Evolutionary conservation across 2,113 vertebrate genomes (phyloP).

Genomic region (Entomyzon cyanotis): DNA sequence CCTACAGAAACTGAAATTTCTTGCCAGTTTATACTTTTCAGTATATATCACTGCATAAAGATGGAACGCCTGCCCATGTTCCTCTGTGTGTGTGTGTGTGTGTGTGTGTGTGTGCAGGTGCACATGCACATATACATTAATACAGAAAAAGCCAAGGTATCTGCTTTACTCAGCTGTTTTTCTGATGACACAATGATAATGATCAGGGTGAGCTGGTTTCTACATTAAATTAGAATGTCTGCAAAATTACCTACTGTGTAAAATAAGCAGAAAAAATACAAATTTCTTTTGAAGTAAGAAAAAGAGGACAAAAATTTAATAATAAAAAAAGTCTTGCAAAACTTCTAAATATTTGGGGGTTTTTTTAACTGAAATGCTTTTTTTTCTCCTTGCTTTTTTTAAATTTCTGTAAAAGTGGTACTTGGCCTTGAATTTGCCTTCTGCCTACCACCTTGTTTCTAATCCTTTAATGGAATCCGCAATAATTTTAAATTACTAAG

Average conservation of each 20-base stretch:
- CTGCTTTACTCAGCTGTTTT: not conserved
- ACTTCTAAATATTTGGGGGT: not conserved
- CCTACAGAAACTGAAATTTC: not conserved
- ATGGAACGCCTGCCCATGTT: not conserved
- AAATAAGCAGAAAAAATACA: not conserved
- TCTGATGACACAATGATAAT: not conserved
- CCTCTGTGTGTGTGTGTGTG: rapidly evolving
- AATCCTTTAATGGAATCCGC: not conserved
- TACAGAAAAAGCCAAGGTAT: not conserved
- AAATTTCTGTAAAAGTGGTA: not conserved
- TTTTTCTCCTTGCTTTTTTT: rapidly evolving
- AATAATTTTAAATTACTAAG: not conserved
- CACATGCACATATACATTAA: not conserved
- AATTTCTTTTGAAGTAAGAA: not conserved
- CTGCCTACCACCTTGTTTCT: not conserved
- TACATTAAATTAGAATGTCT: not conserved
- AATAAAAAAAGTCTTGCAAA: not conserved
- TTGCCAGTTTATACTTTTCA: not conserved
- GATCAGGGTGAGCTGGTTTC: not conserved
- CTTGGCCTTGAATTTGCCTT: not conserved
- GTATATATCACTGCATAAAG: not conserved
- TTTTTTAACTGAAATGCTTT: not conserved
- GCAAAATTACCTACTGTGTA: not conserved
- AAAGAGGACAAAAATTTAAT: rapidly evolving
- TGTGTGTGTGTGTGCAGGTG: no score